These are phyloP conservation scores for Standfussiana lucernea DNA, from an alignment of 2,888 invertebrate species.

Conservation along the genomic window DNA sequence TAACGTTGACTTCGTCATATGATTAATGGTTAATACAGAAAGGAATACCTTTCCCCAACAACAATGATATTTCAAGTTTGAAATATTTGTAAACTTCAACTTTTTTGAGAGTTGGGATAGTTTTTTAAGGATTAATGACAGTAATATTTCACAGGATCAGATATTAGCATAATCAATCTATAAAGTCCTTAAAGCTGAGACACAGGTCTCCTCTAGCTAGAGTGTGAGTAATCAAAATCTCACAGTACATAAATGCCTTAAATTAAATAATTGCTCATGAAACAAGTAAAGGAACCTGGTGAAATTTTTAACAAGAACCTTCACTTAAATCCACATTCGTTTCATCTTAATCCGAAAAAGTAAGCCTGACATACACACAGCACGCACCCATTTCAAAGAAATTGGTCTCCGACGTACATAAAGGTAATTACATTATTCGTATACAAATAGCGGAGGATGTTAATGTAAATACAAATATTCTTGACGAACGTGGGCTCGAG, in stretches of 20 bases:
- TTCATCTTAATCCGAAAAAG: constrained; percentile 21
- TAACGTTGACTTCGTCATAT: constrained; percentile 79
- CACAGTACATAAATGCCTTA: not conserved
- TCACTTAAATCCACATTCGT: not conserved
- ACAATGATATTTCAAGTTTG: constrained; percentile 80
- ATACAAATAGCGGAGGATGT: constrained; percentile 82
- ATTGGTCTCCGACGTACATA: constrained; percentile 61
- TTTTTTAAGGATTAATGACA: constrained; percentile 30
- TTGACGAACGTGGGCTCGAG: constrained; percentile 80
- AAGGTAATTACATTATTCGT: constrained; percentile 84
- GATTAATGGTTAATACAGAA: constrained; percentile 86
- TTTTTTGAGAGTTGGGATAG: constrained; percentile 27
- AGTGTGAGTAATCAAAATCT: not conserved
- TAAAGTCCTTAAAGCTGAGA: not conserved
- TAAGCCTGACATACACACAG: constrained; percentile 13
- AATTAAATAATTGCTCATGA: not conserved
- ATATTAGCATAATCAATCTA: not conserved
- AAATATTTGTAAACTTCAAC: constrained; percentile 75
- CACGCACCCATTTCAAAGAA: constrained; percentile 62
- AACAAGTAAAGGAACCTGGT: not conserved
- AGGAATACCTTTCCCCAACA: constrained; percentile 84
- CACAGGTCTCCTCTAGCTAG: not conserved
- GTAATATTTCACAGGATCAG: not conserved
- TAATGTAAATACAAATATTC: constrained; percentile 84
- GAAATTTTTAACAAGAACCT: not conserved